A percentile compares a stretch with the other conserved stretches of the same genome.
phyloP scores from a whole-genome alignment of 2,113 vertebrate genomes.

The Acanthisitta chloris region DNA sequence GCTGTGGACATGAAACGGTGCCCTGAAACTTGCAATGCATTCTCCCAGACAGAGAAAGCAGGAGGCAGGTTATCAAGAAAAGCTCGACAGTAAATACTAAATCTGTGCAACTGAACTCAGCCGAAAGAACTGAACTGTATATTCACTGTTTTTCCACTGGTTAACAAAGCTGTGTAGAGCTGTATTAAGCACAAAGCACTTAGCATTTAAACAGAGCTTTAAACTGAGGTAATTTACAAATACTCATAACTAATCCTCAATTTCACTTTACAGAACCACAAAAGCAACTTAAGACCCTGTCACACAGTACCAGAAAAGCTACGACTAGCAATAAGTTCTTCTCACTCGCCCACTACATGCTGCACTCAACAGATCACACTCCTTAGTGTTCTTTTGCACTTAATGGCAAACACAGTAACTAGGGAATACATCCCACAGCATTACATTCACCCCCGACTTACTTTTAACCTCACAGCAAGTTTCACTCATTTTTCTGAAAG shows the following conservation, averaged over 20 bases:
- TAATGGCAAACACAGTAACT: not conserved
- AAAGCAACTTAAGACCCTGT: not conserved
- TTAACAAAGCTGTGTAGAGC: not conserved
- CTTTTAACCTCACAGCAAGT: not conserved
- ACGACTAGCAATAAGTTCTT: rapidly evolving
- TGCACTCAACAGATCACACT: not conserved
- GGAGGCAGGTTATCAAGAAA: not conserved
- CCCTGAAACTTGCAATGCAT: no score
- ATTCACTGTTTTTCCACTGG: rapidly evolving
- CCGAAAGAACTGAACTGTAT: not conserved
- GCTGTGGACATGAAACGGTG: not conserved
- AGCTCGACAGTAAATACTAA: not conserved
- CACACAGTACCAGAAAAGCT: not conserved
- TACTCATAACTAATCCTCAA: not conserved
- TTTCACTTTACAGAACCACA: not conserved
- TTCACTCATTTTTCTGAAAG: no score
- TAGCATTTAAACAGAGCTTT: not conserved
- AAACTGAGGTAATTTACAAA: not conserved
- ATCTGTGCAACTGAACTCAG: not conserved
- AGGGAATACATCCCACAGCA: rapidly evolving
- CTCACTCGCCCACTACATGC: rapidly evolving
- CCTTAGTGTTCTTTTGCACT: not conserved
- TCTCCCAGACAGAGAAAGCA: not conserved
- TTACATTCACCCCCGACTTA: rapidly evolving
- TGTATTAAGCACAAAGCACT: not conserved